Evolutionary conservation across 2,113 vertebrate genomes (phyloP).

Genomic region (Cynopterus brachyotis): DNA sequence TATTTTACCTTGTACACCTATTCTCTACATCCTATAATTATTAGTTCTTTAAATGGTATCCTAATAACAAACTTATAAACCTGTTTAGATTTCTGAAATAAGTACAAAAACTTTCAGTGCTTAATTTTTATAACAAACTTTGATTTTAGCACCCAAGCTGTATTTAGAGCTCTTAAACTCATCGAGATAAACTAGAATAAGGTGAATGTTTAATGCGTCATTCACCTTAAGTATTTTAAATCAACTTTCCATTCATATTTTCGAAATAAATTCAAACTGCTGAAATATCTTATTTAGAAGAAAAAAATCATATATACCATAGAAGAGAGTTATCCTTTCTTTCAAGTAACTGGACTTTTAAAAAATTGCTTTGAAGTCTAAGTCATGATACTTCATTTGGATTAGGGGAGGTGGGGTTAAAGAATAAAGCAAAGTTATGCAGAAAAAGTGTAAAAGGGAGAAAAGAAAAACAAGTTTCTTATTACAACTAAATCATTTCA

Average conservation of each 20-base stretch:
- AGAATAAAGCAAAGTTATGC: constrained; percentile 54
- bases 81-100: neutral
- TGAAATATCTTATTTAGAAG: neutral
- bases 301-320: neutral
- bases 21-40: neutral
- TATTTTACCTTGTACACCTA: neutral
- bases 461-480: constrained; percentile 72
- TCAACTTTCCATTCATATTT: neutral
- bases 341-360: constrained; percentile 31
- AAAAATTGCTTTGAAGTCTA: constrained; percentile 62
- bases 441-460: constrained; percentile 50
- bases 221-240: constrained; percentile 54
- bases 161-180: neutral
- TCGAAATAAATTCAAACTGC: constrained; percentile 14
- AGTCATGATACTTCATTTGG: constrained; percentile 23
- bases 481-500: constrained; percentile 65
- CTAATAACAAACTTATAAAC: neutral
- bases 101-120: neutral
- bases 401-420: constrained; percentile 35
- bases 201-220: neutral
- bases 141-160: neutral
- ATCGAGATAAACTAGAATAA: neutral
- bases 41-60: neutral
- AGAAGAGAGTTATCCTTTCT: neutral
- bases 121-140: constrained; percentile 48